Base-by-base conservation (phyloP, 2,888 invertebrate species). In the Lithophane semibrunnea region DNA sequence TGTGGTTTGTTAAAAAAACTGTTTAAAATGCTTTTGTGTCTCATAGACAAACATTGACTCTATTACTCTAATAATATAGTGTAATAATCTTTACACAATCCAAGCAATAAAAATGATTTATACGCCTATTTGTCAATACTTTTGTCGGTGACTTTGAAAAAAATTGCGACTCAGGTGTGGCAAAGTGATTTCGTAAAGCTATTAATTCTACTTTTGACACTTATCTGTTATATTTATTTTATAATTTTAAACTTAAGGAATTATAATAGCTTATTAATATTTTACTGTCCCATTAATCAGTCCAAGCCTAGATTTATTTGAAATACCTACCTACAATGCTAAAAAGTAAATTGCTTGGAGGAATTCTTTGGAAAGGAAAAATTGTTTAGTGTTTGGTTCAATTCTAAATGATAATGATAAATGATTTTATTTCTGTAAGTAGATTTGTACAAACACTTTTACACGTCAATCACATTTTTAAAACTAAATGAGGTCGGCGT, bases 41-140 rank as follows among this genome's bases (percentile, higher is more conserved):
- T 56, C 68, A 79, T 73, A 79, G 77, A 83, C 66, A 83, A 77
- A 86, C 58, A 75, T 77, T 69, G 69, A 71, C 67, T 78, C 56
- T 72, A 58, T 77, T 75, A 79, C 49, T 72, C 21, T 76, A 82
- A 77, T 77, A 77, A 78, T 64, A 75, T 72, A 77, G 66, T 73
- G 82, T 77, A 73, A 82, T 77, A 73, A 82, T 82, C 66, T 77
- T 83, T 61, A 80, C 76, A 73, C 75, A 78, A 85, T 83, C 78
- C 47, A 29, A 82, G 80, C 73, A 65, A 87, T 87, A 84, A 86
- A 87, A 82, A 73, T 85, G 83, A 87, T 86, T 85, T 87, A 87
- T 67, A 47, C 16, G n/a, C 73, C 82, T 82, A 87, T 86, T 87
- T 85, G 77, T 79, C 79, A 79, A 81, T 75, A 81, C 66, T 81